Conservation (phyloP, 2,113 vertebrate genomes). For the Tachysurus fulvidraco region DNA sequence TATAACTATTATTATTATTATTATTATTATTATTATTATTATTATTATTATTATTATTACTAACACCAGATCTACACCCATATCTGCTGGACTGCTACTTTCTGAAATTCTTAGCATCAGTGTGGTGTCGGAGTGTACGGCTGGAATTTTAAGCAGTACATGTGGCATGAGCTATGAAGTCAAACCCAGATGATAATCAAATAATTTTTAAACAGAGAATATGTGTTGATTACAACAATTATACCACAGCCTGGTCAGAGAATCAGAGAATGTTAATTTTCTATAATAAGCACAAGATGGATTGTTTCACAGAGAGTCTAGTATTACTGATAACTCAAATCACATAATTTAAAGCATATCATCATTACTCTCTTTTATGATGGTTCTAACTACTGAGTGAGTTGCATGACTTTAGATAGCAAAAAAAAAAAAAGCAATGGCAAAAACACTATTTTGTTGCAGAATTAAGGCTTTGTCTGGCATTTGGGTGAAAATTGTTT, state of each 20-base stretch:
- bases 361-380: neutral
- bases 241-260: neutral
- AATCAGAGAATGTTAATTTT: neutral
- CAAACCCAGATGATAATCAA: neutral
- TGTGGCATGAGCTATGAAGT: neutral
- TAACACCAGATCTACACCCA: neutral
- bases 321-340: neutral
- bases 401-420: neutral
- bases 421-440: neutral
- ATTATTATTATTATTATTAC: no score
- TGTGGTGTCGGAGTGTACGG: neutral
- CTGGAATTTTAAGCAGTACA: neutral
- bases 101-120: neutral
- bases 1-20: no score
- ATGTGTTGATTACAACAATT: neutral
- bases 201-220: neutral
- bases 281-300: neutral
- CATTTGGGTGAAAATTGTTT: neutral
- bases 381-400: neutral
- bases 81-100: neutral
- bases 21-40: no score
- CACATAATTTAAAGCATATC: neutral
- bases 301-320: neutral
- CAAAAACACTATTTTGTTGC: neutral
- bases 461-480: neutral